A percentile compares a stretch with the other conserved stretches of the same genome.
Evolutionary conservation across 2,888 invertebrate genomes (phyloP).

Genomic region (Sympetrum striolatum): DNA sequence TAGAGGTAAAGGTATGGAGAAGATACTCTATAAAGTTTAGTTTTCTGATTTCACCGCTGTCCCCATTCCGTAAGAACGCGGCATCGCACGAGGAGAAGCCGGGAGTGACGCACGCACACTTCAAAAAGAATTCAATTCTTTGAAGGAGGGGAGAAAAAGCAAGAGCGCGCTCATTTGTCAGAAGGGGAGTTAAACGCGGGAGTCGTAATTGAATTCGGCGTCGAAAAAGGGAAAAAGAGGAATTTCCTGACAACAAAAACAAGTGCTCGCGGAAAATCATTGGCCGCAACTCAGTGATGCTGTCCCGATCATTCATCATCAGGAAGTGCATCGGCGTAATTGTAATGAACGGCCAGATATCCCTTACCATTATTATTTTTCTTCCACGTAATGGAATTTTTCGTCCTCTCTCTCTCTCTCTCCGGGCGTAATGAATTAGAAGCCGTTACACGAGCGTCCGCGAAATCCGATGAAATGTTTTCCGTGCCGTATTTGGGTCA

Average conservation of each 20-base stretch:
- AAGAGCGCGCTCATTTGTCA: not conserved
- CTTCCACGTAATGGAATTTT: not conserved
- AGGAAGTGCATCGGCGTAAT: not conserved
- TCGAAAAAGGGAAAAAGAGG: not conserved
- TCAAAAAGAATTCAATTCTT: not conserved
- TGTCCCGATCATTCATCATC: not conserved
- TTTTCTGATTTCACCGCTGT: too few species aligned
- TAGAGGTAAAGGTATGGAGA: too few species aligned
- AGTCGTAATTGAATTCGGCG: not conserved
- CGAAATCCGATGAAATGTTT: not conserved
- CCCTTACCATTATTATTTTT: not conserved
- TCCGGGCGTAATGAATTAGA: not conserved
- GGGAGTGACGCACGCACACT: not conserved
- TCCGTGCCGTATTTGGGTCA: not conserved
- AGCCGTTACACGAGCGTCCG: not conserved
- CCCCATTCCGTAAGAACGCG: too few species aligned
- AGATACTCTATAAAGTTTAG: too few species aligned
- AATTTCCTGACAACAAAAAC: not conserved
- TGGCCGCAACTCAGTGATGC: not conserved
- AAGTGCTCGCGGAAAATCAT: not conserved
- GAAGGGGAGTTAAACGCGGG: not conserved
- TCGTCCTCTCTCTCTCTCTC: not conserved
- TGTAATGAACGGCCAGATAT: not conserved
- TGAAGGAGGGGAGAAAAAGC: not conserved
- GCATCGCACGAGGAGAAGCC: too few species aligned